Evolutionary conservation across 2,113 vertebrate species (phyloP).

Genomic region (Tyto alba): DNA sequence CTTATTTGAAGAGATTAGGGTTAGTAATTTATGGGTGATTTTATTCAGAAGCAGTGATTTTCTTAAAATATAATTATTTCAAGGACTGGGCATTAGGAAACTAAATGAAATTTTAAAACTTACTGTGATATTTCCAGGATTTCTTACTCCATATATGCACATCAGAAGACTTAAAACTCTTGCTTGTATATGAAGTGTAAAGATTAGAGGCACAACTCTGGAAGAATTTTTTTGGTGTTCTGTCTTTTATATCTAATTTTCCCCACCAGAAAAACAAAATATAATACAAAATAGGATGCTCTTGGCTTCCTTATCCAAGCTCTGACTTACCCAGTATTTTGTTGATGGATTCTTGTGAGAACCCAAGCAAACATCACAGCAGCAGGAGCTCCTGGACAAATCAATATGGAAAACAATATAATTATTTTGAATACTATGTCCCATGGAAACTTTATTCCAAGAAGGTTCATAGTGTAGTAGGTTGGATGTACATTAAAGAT

Average conservation of each 20-base stretch:
- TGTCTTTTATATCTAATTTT: accelerated
- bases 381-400: slow-evolving; percentile 58
- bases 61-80: neutral
- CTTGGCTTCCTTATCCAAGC: neutral
- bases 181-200: neutral
- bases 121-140: neutral
- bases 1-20: neutral
- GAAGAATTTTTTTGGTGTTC: accelerated
- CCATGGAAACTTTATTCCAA: neutral
- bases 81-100: neutral
- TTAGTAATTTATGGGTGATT: neutral
- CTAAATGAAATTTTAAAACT: neutral
- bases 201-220: neutral
- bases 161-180: neutral
- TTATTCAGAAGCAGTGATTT: neutral
- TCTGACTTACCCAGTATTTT: slow-evolving; percentile 68
- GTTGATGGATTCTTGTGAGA: slow-evolving; percentile 59
- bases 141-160: neutral
- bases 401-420: neutral
- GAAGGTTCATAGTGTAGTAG: neutral
- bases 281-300: accelerated
- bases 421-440: accelerated
- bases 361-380: slow-evolving; percentile 61
- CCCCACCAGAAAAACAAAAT: neutral
- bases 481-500: neutral